A percentile compares a stretch with the other conserved stretches of the same genome.
phyloP scores from a whole-genome alignment of 2,888 invertebrate genomes.

The Bombylius major region DNA sequence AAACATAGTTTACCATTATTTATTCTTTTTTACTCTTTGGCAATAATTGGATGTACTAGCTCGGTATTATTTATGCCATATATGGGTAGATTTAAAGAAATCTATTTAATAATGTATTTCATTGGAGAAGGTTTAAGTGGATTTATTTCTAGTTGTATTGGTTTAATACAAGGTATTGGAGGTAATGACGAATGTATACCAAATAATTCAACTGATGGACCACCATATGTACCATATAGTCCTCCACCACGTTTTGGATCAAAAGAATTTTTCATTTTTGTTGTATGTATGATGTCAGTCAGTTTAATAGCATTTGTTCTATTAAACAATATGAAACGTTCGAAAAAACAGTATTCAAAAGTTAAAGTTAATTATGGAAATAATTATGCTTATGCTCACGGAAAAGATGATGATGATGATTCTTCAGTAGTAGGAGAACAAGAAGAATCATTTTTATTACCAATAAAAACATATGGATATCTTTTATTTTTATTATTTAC shows the following conservation, averaged over 20 bases:
- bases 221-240: conserved; percentile 33
- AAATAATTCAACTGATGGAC: conserved; percentile 27
- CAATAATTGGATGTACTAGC: conserved; percentile 56
- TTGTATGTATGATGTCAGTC: conserved; percentile 48
- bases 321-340: conserved; percentile 37
- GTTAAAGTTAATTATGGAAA: conserved; percentile 31
- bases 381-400: conserved; percentile 23
- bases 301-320: conserved; percentile 51
- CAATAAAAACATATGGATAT: neutral
- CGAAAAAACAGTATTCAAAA: conserved; percentile 28
- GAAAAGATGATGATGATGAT: conserved; percentile 4
- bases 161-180: conserved; percentile 66
- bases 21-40: conserved; percentile 50
- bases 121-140: conserved; percentile 75
- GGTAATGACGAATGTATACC: conserved; percentile 45
- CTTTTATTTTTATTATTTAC: conserved; percentile 36
- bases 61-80: conserved; percentile 79
- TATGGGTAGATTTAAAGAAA: conserved; percentile 58
- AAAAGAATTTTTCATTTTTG: conserved; percentile 49
- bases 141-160: conserved; percentile 63
- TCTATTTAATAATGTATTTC: conserved; percentile 68
- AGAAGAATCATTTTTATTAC: no score
- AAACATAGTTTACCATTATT: conserved; percentile 48
- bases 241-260: conserved; percentile 49
- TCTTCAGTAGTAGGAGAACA: no score